Base-by-base conservation (phyloP, 2,113 vertebrate species). In the Lepisosteus oculatus region DNA sequence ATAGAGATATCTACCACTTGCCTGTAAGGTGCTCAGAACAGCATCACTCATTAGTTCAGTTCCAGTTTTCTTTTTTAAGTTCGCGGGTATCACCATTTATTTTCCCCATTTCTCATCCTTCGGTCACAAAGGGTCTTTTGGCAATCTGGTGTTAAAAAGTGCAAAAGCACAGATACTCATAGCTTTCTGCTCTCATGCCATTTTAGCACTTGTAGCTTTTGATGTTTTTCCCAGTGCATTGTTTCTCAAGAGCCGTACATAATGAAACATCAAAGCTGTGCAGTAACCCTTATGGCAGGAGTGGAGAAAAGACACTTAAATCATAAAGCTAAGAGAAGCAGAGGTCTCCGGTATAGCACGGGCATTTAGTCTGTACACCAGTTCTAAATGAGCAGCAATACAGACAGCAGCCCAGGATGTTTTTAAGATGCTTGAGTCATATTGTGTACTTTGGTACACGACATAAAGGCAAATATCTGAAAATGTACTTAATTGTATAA, bases 251-350 rank as follows among this genome's bases (percentile, higher is more conserved):
- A 74, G 76, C 67, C 72, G 74, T 79, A 75, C 77, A 74, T 88
- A 85, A 86, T 85, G 83, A 86, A 76, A 88, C 82, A 88, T 89
- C 84, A 91, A 89, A 88, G 86, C 55, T 43, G 66, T 42, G 70
- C 62, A 57, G 55, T 71, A 72, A 73, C 77, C 77, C 76, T 79
- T 64, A 67, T 71, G 71, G 72, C 69, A 68, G 73, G 63, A 67
- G 54, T 57, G 69, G 47, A 66, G 71, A 76, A 72, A 76, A 69
- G 73, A 80, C 78, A 76, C 78, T 79, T 76, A 74, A 78, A 77
- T 73, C 77, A 79, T 73, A 73, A 57, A 75, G 51, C 68, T 75
- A 73, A 55, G 66, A 68, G 45, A 57, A 70, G 70, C 68, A 59
- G 9, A 4, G 57, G 57, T 15, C 57, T 51, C 57, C 14, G 57